Evolutionary conservation across 2,113 vertebrate species (phyloP).

Genomic region (Tamias sibiricus): DNA sequence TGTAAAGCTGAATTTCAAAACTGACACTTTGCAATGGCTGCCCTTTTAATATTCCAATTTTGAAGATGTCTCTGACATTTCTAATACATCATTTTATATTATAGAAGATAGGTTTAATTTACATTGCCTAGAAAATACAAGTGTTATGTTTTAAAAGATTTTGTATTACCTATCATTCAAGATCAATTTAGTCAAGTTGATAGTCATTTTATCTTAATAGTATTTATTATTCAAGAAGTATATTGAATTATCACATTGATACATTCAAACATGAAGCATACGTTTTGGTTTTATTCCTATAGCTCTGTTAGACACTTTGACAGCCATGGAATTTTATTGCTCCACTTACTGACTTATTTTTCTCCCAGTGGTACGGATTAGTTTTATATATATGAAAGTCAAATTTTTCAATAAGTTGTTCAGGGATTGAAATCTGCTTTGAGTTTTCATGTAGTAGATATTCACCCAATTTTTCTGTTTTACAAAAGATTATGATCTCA

Average conservation of each 20-base stretch:
- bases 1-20: constrained; percentile 26
- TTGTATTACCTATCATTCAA: constrained; percentile 2
- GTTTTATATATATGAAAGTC: background rate
- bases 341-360: background rate
- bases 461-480: background rate
- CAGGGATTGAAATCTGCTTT: background rate
- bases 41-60: constrained; percentile 53
- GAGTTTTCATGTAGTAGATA: background rate
- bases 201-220: constrained; percentile 39
- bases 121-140: constrained; percentile 7
- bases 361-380: background rate
- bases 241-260: background rate
- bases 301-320: background rate
- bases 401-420: constrained; percentile 14
- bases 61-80: constrained; percentile 46
- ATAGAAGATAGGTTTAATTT: constrained; percentile 35
- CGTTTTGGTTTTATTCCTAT: background rate
- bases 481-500: background rate
- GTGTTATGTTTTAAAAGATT: background rate
- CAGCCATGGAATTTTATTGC: constrained; percentile 11
- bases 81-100: constrained; percentile 47
- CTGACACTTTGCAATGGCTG: background rate
- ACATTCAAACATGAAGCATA: background rate
- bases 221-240: constrained; percentile 5
- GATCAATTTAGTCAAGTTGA: constrained; percentile 37